Base-by-base conservation (phyloP, 2,113 vertebrate species). In the Plectropomus leopardus region DNA sequence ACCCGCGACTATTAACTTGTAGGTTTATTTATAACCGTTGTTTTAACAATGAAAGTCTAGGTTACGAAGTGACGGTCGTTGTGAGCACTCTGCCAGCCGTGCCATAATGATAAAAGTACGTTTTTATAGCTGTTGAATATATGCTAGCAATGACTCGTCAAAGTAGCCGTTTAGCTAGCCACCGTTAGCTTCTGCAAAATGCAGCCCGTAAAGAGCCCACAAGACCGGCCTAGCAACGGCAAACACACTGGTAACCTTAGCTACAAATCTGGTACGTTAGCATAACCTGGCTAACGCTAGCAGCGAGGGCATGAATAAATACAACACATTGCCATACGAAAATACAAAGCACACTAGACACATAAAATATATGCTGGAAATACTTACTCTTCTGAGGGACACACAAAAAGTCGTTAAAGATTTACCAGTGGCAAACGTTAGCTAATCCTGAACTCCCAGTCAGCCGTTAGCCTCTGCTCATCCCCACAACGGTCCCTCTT, bases 221-320 rank as follows among this genome's bases (percentile, higher is more conserved):
- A 67, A 72, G 45, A 80, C 75, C 80, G 92, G 93, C 92, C 94
- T 94, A 89, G 93, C 94, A 95, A 94, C 94, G 63, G 55, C 87
- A 93, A 94, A 95, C 93, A 93, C 89, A 86, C 65, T 17, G 87
- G 87, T 76, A 82, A 86, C 88, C 92, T 74, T 28, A 60, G 79
- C 91, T 66, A 86, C 83, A 26, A 74, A 80, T 36, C 68, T 58
- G 76, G 1, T 89, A n/a, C n/a, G n/a, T n/a, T n/a, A 87, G 82
- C 90, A 72, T 74, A 65, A 47, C 61, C 80, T 63, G 80, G 88
- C 78, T 89, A 90, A 82, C 72, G 30, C 50, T 68, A 23, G 47
- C 11, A 54, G 69, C 47, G 30, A 74, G 23, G 55, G 17, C 26
- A 42, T 2, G 54, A 4, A 59, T 48, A 5, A 30, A 50, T 16